Base-by-base conservation (phyloP, 2,113 vertebrate genomes). In the Platycercus adscitus region DNA sequence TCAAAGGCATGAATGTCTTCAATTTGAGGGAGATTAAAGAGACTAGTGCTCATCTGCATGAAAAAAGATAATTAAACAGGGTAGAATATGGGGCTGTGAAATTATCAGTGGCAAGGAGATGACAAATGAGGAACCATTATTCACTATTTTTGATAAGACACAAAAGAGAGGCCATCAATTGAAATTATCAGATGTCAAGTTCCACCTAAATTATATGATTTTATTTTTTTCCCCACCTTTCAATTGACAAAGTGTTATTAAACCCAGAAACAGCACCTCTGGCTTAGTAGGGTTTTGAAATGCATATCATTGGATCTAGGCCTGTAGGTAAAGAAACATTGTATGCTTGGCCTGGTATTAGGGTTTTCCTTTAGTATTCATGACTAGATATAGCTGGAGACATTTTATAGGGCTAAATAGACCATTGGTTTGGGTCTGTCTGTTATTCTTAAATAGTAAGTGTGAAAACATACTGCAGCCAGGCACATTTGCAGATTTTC, bases 271-370 rank as follows among this genome's bases (percentile, higher is more conserved):
- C 10, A 65, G 6, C 13, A 44, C 8, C 18, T 88, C 25, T 81
- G 23, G 1, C 4, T 75, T 70, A 33, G 7, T 11, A 78, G 16
- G 2, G 5, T 46, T 70, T 83, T 81, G 55, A 88, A 82, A 13
- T 0, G 0, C 6, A 1, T 33, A 8, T 52, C 7, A 7, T 26
- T 47, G 13, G 7, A 68, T 81, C 33, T 89, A 33, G 15, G 9
- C 5, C 31, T 66, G 25, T 20, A 43, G 39, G 33, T 66, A n/a
- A 77, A 83, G 18, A 86, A 86, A 35, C 1, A 11, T 71, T 10
- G 5, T 24, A 8, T 6, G 2, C 20, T 81, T 66, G 26, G 4
- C 24, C 10, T 87, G 35, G 11, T 81, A 3, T 47, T 64, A 39
- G 7, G 19, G 17, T 60, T 81, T 81, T 50, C 29, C 20, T 60